Evolutionary conservation across 2,888 invertebrate species (phyloP), one percentile per base, ranked within the genome.

Genomic region (Thecophora atra): DNA sequence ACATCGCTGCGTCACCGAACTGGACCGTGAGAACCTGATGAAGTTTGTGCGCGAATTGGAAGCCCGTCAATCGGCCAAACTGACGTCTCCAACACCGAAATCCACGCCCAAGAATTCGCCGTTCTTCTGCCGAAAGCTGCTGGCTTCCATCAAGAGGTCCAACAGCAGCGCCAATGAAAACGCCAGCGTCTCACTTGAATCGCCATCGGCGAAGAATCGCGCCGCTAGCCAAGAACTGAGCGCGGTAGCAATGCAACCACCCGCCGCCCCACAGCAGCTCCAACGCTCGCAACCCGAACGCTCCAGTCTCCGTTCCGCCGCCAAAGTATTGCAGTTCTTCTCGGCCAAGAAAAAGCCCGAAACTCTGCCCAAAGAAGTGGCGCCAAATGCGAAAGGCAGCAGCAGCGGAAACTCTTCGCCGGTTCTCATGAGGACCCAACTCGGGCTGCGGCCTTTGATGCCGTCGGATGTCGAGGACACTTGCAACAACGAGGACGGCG

Each of bases 41-140:
- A 76, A 79, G 17, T 86, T 86, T 69, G 84, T 86, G 11, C 77
- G 76, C 21, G 82, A 85, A 4, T 83, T 85, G 58, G 85, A 86
- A 77, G 79, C 80, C 54, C 78, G 82, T 1, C 81, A 83, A 67
- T 71, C 73, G 73, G 17, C 1, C 28, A 21, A n/a, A 26, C 6
- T n/a, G 11, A 26, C 28, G 54, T 3, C 24, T 17, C 73, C 44
- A 30, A 26, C 58, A 24, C 65, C 65, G 47, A 76, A 76, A 52
- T 76, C 79, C 1, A 83, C 81, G 64, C 72, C 79, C 44, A 84
- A 82, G 69, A 79, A 80, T 70, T 62, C 68, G 26, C 58, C 68
- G 24, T 68, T 30, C 58, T 28, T 58, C 24, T 44, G 44, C 44
- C 44, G 26, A 71, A 66, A 54, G 67, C 62, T 62, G 58, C 24